A percentile compares a stretch with the other conserved stretches of the same genome.
Conservation (phyloP, 2,888 invertebrate genomes). For the Sminthurides aquaticus region DNA sequence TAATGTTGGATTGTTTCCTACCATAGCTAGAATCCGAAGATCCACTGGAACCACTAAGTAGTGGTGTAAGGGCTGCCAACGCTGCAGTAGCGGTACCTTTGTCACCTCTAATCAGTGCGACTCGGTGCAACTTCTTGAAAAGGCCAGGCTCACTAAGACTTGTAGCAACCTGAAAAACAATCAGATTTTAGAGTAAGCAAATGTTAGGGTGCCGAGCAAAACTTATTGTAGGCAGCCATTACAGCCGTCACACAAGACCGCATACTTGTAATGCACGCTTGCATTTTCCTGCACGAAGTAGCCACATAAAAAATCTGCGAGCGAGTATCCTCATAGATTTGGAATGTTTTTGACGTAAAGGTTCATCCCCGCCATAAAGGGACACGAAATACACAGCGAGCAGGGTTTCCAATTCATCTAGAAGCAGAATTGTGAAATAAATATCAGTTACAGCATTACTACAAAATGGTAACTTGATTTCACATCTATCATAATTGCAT, state of each 20-base stretch:
- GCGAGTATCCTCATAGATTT: constrained; percentile 39
- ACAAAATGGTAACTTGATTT: too few relatives aligned
- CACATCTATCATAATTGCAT: too few relatives aligned
- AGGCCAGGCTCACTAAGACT: constrained; percentile 38
- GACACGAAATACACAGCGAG: constrained; percentile 39
- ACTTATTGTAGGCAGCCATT: too few relatives aligned
- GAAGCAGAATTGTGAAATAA: too few relatives aligned
- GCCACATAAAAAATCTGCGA: constrained; percentile 39
- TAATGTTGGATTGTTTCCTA: constrained; percentile 17
- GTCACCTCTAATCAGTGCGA: constrained; percentile 31
- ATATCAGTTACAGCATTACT: too few relatives aligned
- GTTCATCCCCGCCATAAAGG: constrained; percentile 32
- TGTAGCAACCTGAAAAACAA: constrained; percentile 29
- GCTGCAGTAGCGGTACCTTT: constrained; percentile 30
- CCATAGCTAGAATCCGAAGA: constrained; percentile 23
- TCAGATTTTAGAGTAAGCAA: not conserved
- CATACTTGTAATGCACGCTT: constrained; percentile 36
- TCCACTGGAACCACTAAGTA: constrained; percentile 22
- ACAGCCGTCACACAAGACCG: too few relatives aligned
- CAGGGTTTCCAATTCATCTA: constrained; percentile 36
- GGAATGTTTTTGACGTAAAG: constrained; percentile 29
- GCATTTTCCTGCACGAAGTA: constrained; percentile 27
- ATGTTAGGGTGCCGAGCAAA: too few relatives aligned
- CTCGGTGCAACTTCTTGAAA: constrained; percentile 29
- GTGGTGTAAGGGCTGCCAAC: constrained; percentile 23